These are phyloP conservation scores for Notiomystis cincta DNA, from an alignment of 2,113 vertebrate species.

Conservation along the genomic window DNA sequence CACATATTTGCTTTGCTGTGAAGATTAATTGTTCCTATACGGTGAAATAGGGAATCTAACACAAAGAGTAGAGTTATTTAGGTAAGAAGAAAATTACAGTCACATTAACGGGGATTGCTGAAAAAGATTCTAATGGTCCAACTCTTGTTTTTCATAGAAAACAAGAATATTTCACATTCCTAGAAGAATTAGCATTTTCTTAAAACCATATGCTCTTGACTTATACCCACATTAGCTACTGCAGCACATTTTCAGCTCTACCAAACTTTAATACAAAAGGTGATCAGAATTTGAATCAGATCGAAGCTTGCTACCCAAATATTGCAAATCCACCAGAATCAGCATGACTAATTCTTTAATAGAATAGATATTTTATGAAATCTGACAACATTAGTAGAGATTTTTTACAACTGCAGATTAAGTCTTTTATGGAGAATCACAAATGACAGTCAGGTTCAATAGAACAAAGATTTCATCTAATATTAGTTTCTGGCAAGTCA, in stretches of 20 bases:
- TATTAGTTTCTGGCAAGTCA: slow-evolving; percentile 63
- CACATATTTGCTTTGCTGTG: not conserved
- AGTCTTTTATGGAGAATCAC: slow-evolving; percentile 31
- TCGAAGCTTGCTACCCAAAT: not conserved
- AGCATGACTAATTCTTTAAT: slow-evolving; percentile 56
- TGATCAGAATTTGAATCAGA: slow-evolving; percentile 9
- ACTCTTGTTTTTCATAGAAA: not conserved
- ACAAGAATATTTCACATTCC: not conserved
- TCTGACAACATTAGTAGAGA: slow-evolving; percentile 53
- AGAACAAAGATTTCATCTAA: slow-evolving; percentile 66
- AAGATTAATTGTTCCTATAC: not conserved
- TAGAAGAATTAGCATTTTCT: not conserved
- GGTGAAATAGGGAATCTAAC: not conserved
- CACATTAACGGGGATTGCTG: not conserved
- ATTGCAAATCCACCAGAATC: not conserved
- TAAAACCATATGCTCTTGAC: not conserved
- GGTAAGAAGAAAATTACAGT: not conserved
- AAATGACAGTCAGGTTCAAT: slow-evolving; percentile 65
- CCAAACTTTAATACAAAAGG: not conserved
- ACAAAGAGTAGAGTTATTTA: not conserved
- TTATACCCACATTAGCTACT: not conserved
- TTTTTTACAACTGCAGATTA: slow-evolving; percentile 42
- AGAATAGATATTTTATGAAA: slow-evolving; percentile 66
- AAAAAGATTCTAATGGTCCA: not conserved
- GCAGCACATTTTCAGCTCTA: not conserved